Evolutionary conservation across 2,113 vertebrate genomes (phyloP), one percentile per base, ranked within the genome.

Genomic region (Ciconia maguari): DNA sequence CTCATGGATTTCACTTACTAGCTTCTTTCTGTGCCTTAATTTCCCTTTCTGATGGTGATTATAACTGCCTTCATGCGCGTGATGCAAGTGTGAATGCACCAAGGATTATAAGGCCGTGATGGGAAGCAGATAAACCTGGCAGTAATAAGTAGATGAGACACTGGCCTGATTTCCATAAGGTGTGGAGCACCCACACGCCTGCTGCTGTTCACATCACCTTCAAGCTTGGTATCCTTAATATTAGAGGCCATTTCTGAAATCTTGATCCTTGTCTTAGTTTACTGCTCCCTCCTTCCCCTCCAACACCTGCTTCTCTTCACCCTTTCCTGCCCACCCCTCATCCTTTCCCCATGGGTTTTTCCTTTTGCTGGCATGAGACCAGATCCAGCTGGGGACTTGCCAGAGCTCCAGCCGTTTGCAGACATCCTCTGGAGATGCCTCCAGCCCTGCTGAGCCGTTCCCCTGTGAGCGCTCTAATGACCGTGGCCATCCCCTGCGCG

Each of bases 401-500:
- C 34, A 51, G 57, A 51, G 44, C 49, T 52, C 8, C 76, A 70
- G 20, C 61, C 36, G 1, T n/a, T 46, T 18, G 70, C 68, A 51
- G 68, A 19, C 29, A 32, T 15, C 60, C 24, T 52, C 3, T 4
- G 29, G 83, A 13, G 42, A 9, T 49, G 7, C 26, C 44, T 36
- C 17, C 49, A 87, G 64, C 76, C 42, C n/a, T 7, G 2, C 14
- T 0, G 46, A 61, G 58, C 83, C 18, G 26, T 57, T 66, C 51
- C 60, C 34, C 9, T 14, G 13, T 0, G 21, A 38, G 58, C 2
- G 1, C 36, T 71, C 26, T 4, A 48, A 2, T 48, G 24, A 10
- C 54, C 0, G 0, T 19, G 61, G 4, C n/a, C 32, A 2, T 32
- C 25, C 65, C 51, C 22, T 8, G 41, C 0, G 1, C 8, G 1